Percentiles rank a stretch among this genome's conserved stretches.
These are phyloP conservation scores for Pterobdella sp. DNA, from an alignment of 2,888 invertebrate genomes.

Conservation along the genomic window DNA sequence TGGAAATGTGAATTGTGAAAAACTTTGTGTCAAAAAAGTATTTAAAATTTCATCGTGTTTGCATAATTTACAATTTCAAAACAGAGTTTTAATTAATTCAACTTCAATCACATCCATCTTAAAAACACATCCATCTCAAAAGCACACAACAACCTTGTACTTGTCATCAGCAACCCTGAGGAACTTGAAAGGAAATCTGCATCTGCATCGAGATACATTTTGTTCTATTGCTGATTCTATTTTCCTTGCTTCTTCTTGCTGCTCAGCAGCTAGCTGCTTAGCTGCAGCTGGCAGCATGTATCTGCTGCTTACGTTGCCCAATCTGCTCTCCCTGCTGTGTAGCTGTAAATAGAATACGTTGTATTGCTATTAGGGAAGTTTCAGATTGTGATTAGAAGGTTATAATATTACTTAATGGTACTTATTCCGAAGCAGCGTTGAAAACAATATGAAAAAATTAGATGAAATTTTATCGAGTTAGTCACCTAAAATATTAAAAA, in stretches of 20 bases:
- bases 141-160: slow-evolving; percentile 44
- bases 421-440: background rate
- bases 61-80: too few relatives aligned
- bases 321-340: background rate
- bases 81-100: too few relatives aligned
- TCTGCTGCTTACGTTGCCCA: background rate
- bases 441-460: too few relatives aligned
- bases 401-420: background rate
- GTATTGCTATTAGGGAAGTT: background rate
- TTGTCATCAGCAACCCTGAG: slow-evolving; percentile 48
- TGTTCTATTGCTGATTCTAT: slow-evolving; percentile 50
- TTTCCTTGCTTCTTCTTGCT: slow-evolving; percentile 10
- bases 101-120: background rate
- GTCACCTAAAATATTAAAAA: too few relatives aligned
- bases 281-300: slow-evolving; percentile 11
- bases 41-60: too few relatives aligned
- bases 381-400: background rate
- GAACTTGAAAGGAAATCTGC: slow-evolving; percentile 46
- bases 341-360: too few relatives aligned
- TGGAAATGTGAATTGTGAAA: too few relatives aligned
- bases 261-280: background rate
- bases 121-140: background rate
- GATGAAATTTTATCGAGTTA: too few relatives aligned
- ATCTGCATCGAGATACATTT: slow-evolving; percentile 47
- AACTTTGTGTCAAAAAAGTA: too few relatives aligned